Conservation (phyloP, 1,140 invertebrate genomes). For the Xylocopa sonorina region DNA sequence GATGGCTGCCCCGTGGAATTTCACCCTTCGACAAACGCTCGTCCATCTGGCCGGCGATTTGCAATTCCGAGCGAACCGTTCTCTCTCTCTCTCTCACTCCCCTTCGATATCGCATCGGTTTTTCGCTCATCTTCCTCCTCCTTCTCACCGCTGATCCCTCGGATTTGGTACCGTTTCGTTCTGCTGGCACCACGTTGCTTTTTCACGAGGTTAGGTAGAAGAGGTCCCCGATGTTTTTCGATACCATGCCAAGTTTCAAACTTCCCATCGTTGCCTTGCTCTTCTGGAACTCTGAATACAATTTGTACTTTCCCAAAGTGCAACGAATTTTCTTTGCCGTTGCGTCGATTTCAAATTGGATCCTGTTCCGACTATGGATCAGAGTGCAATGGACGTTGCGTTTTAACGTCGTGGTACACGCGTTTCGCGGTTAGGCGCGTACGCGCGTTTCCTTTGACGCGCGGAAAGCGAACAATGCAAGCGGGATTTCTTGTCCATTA, state of each 20-base stretch:
- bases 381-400: not conserved
- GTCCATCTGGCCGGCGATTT: slow-evolving; percentile 68
- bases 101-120: slow-evolving; percentile 7
- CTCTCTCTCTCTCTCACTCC: not conserved
- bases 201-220: not conserved
- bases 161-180: not conserved
- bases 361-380: not conserved
- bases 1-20: slow-evolving; percentile 46
- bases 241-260: not conserved
- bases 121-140: slow-evolving; percentile 13
- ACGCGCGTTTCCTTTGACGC: not conserved
- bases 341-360: too few relatives aligned
- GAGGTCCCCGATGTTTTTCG: not conserved
- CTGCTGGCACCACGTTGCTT: not conserved
- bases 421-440: not conserved
- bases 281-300: too few relatives aligned
- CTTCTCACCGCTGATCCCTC: not conserved
- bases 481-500: not conserved
- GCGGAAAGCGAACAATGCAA: slow-evolving; percentile 30
- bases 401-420: not conserved
- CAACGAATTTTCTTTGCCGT: too few relatives aligned
- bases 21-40: slow-evolving; percentile 57
- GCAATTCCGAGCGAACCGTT: slow-evolving; percentile 62
- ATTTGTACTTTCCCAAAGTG: too few relatives aligned
- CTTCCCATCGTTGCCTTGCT: not conserved